Evolutionary conservation across 2,797 vertebrate species (phyloP), one percentile per base, ranked within the genome.

Genomic region (Brotula barbata): DNA sequence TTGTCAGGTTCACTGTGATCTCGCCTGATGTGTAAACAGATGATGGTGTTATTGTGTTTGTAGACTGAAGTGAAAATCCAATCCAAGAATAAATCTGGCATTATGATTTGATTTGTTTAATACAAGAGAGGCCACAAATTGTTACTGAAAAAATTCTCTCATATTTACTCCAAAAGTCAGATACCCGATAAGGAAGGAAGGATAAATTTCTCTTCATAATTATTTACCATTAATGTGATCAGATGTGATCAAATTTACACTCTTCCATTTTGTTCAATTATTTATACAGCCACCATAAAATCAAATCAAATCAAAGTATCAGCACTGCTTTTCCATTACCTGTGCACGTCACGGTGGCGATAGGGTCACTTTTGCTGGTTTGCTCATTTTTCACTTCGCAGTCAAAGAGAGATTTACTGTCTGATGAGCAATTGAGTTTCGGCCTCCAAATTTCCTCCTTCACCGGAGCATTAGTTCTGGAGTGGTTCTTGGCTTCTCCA

Each of bases 391-490:
- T n/a, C n/a, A n/a, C n/a, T n/a, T n/a, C 0, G 40, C 88, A 88
- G 0, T 80, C 37, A 12, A 81, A 79, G 51, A 84, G 59, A 3
- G 77, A 78, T 0, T 1, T 17, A 1, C 10, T 0, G 1, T 5
- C 19, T 1, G 41, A 2, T 0, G 21, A 45, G 58, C 87, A 89
- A 0, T 0, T 62, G 33, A n/a, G n/a, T n/a, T n/a, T n/a, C n/a
- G n/a, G n/a, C 0, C 0, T 0, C 68, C 62, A 79, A 2, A 74
- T 0, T 0, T 7, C 1, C 1, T 1, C 6, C 0, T 0, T 9
- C 0, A 0, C 0, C 0, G 3, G 0, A 2, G 0, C 1, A 0
- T 0, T 1, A 0, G 3, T 0, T 1, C 0, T 13, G 0, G 0
- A 0, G 6, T 19, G 9, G 0, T 0, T 0, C 0, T 0, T 0